Conservation (phyloP, 2,797 vertebrate species). For the Hyperoplus immaculatus region DNA sequence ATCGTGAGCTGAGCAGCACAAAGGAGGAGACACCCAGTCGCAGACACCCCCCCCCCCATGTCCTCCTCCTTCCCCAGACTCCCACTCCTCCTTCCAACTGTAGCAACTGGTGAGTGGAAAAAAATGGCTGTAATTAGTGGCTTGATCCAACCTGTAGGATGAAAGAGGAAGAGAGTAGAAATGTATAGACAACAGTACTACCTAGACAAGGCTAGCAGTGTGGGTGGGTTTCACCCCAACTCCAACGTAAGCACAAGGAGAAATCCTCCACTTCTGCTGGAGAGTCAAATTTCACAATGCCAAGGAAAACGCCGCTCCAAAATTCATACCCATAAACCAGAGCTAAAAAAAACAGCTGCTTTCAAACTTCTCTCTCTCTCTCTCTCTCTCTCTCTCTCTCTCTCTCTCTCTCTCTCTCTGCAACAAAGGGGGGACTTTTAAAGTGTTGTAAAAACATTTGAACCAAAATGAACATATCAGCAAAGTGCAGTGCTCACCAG, state of each 20-base stretch:
- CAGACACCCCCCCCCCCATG: slow-evolving; percentile 41
- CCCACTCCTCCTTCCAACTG: slow-evolving; percentile 50
- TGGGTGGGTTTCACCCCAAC: slow-evolving; percentile 52
- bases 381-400: slow-evolving; percentile 72
- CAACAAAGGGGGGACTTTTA: slow-evolving; percentile 64
- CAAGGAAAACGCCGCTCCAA: slow-evolving; percentile 70
- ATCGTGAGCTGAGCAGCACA: slow-evolving; percentile 78
- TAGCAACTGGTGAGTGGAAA: slow-evolving; percentile 46
- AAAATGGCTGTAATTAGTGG: slow-evolving; percentile 64
- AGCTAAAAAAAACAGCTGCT: slow-evolving; percentile 81
- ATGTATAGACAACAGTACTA: slow-evolving; percentile 54
- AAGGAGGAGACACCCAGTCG: slow-evolving; percentile 76
- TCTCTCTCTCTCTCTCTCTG: slow-evolving; percentile 54
- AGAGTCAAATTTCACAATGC: slow-evolving; percentile 63
- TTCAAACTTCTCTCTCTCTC: slow-evolving; percentile 80
- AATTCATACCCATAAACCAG: slow-evolving; percentile 47
- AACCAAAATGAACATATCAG: slow-evolving; percentile 83
- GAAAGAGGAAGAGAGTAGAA: slow-evolving; percentile 30
- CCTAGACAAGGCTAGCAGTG: slow-evolving; percentile 55
- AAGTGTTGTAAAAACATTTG: slow-evolving; percentile 68
- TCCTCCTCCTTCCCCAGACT: slow-evolving; percentile 20
- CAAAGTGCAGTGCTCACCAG: slow-evolving; percentile 66
- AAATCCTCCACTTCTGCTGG: slow-evolving; percentile 63
- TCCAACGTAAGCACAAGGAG: slow-evolving; percentile 73
- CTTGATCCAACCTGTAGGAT: slow-evolving; percentile 61